Conservation (phyloP, 2,888 invertebrate species). For the Callyntrura sp. region DNA sequence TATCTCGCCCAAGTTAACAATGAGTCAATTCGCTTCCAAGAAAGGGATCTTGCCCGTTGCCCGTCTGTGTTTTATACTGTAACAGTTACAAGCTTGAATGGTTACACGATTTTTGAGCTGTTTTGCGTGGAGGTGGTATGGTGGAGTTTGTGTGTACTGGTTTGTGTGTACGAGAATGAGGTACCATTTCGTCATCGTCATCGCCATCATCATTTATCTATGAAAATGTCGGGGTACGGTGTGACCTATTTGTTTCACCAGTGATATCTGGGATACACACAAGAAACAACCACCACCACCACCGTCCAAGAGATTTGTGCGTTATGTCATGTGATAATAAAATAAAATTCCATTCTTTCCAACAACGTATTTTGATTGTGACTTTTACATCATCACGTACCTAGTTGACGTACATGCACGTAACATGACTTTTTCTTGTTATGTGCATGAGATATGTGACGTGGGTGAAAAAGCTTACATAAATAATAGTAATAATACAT, state of each 20-base stretch:
- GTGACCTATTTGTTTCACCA: constrained; percentile 41
- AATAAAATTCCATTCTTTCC: neutral
- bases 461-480: constrained; percentile 15
- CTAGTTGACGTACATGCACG: constrained; percentile 16
- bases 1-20: neutral
- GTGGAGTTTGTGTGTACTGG: neutral
- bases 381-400: constrained; percentile 5
- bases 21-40: constrained; percentile 1
- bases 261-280: neutral
- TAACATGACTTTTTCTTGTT: constrained; percentile 21
- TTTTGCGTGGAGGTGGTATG: neutral
- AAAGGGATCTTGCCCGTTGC: neutral
- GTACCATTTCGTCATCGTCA: neutral
- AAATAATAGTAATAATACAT: too few species aligned
- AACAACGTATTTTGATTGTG: constrained; percentile 34
- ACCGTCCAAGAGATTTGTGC: neutral
- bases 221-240: constrained; percentile 8
- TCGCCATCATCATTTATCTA: neutral
- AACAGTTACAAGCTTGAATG: too few species aligned
- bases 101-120: too few species aligned
- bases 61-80: too few species aligned
- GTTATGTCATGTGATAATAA: neutral
- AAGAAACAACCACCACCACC: too few species aligned
- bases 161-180: too few species aligned
- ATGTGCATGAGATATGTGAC: constrained; percentile 28